Base-by-base conservation (phyloP, 2,113 vertebrate genomes). In the Lampris megalopsis region DNA sequence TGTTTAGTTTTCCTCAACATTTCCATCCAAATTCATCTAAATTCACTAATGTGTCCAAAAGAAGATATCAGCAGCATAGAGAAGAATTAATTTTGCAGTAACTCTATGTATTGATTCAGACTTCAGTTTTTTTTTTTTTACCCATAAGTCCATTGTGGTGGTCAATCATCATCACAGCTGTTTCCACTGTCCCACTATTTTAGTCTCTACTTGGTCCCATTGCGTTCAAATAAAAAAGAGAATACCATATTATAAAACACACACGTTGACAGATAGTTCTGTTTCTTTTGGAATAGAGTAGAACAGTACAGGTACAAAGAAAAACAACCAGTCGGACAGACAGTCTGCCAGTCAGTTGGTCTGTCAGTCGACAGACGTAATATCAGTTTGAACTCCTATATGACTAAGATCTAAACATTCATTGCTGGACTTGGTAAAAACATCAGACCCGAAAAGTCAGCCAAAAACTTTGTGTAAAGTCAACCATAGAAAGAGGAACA, bases 291-390 rank as follows among this genome's bases (percentile, higher is more conserved):
- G 86, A 93, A 90, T 89, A 95, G 92, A 94, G 94, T 94, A 94
- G 83, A 94, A 92, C 92, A 92, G 95, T 95, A 97, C 95, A 90
- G 94, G 95, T 95, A 98, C 96, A 95, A 93, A 93, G 90, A 93
- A 89, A 95, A 95, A 96, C 91, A 92, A 93, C 93, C 89, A 89
- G 90, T 70, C 76, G 89, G 92, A 91, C 9, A 62, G 59, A 5
- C 40, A 42, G 76, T 40, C 7, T 1, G 93, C 93, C 91, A 95
- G 88, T 95, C 93, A 91, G 93, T 94, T 90, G 90, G 89, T 49
- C 24, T 88, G 91, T 92, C 35, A 50, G 47, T 71, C 38, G 1
- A 63, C 70, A 62, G 80, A 87, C 77, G 77, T 45, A 57, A 62
- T 77, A 53, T 81, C 79, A 82, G 6, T 77, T 71, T 74, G 58